These are phyloP conservation scores for Chrysocyon brachyurus DNA, from an alignment of 2,797 vertebrate genomes.

Conservation along the genomic window DNA sequence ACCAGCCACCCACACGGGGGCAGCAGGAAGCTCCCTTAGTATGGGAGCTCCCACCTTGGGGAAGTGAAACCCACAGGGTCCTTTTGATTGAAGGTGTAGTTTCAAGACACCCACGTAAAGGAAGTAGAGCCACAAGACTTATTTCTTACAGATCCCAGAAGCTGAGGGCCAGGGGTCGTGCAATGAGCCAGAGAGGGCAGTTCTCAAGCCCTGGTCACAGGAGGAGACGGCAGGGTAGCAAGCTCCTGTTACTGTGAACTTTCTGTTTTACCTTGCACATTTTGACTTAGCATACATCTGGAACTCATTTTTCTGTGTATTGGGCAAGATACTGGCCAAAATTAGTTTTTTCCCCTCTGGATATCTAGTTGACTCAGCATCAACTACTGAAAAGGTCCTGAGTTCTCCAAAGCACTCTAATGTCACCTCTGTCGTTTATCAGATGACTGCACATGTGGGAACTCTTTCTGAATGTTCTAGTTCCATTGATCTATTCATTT, in stretches of 20 bases:
- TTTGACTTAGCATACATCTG: not conserved
- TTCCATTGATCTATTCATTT: not conserved
- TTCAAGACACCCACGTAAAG: not conserved
- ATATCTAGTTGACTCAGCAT: not conserved
- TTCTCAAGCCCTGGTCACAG: not conserved
- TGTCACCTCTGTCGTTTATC: not conserved
- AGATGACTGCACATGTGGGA: not conserved
- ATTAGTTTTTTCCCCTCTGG: not conserved
- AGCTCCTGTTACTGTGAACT: not conserved
- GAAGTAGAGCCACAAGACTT: not conserved
- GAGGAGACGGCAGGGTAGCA: not conserved
- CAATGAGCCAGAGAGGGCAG: not conserved
- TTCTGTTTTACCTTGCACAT: not conserved
- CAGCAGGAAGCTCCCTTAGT: not conserved
- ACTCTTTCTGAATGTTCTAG: not conserved
- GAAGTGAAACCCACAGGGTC: not conserved
- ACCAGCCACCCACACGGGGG: not conserved
- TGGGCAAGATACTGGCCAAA: not conserved
- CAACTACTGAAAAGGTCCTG: conserved; percentile 3
- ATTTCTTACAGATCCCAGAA: not conserved
- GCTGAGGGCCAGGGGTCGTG: not conserved
- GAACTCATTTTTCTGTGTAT: not conserved
- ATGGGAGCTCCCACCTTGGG: not conserved
- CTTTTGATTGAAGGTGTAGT: not conserved
- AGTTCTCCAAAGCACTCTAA: not conserved